Base-by-base conservation (phyloP, 1,140 invertebrate species). In the Rhopalosiphum maidis region DNA sequence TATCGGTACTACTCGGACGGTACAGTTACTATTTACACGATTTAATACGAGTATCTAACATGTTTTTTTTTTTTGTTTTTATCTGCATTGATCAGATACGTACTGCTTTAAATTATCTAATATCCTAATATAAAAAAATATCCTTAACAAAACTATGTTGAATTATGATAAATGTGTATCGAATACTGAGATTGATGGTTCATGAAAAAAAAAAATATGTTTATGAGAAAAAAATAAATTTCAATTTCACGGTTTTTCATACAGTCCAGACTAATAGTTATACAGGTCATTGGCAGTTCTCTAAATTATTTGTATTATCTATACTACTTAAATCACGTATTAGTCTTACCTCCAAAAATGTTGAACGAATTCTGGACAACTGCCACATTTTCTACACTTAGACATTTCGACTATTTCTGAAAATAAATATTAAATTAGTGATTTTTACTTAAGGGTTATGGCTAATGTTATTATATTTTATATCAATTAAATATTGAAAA, bases 311-410 rank as follows among this genome's bases (percentile, higher is more conserved):
- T 30, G 41, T 46, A 83, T 37, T 51, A 91, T n/a, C 5, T 83
- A 93, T 85, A 85, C 48, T 23, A 55, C 35, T 22, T 89, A 89
- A 22, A 51, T 7, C 88, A 85, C n/a, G 35, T 37, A 51, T 43
- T 25, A 86, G 85, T 54, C 91, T 93, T 93, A 93, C 91, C 91
- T 93, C 91, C 91, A 93, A 93, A 93, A 93, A 55, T 93, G 91
- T 93, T 93, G 91, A 93, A 83, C 46, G 48, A 93, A 93, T 55
- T 93, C 91, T 43, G 82, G 91, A 54, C 91, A 93, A n/a, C 25
- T 86, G 23, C 25, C 82, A 85, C 91, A 93, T 85, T 93, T 93
- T 41, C 51, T 83, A 41, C 91, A 93, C 25, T 82, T 91, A 4
- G 43, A 83, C n/a, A 35, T 37, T 51, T 86, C 15, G 51, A 54